phyloP scores from a whole-genome alignment of 2,113 vertebrate genomes.

The Anas platyrhynchos region DNA sequence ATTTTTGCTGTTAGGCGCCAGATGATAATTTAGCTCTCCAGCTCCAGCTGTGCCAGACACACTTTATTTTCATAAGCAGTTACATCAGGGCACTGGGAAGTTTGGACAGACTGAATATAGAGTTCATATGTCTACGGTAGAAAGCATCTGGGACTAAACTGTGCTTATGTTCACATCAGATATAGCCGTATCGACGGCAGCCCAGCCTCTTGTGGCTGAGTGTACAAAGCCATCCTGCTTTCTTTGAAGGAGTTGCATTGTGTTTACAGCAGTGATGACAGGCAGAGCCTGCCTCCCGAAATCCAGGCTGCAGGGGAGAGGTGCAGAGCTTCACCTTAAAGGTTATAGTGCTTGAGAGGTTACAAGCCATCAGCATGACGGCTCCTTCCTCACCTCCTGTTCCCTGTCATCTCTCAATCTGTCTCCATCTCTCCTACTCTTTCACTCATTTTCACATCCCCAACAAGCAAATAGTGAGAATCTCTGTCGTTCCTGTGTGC shows the following conservation, averaged over 20 bases:
- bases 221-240: background rate
- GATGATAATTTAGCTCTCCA: background rate
- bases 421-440: background rate
- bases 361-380: rapidly evolving
- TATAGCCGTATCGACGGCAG: background rate
- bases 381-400: background rate
- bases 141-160: background rate
- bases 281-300: background rate
- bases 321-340: background rate
- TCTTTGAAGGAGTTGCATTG: background rate
- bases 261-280: background rate
- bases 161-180: background rate
- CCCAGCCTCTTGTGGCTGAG: rapidly evolving
- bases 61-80: background rate
- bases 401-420: background rate
- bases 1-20: background rate
- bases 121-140: background rate
- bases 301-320: background rate
- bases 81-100: background rate
- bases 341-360: background rate
- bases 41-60: background rate
- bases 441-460: background rate
- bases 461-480: background rate
- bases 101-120: background rate
- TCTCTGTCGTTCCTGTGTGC: rapidly evolving